Evolutionary conservation across 2,888 invertebrate species (phyloP).

Genomic region (Aspidapion aeneum): DNA sequence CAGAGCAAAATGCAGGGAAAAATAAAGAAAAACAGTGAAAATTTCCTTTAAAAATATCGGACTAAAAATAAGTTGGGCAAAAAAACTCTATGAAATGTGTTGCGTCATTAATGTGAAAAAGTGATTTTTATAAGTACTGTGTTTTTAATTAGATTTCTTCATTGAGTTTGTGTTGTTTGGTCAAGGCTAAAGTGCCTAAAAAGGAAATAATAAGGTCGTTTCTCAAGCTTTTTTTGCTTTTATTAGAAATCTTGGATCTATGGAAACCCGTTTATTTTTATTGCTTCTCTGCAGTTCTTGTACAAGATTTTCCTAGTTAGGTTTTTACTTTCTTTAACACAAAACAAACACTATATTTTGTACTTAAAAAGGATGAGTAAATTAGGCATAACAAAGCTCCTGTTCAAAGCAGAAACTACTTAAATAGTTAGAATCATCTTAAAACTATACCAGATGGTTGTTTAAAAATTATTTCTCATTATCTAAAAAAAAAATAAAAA

Average conservation of each 20-base stretch:
- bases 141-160: background rate
- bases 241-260: background rate
- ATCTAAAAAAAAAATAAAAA: too few relatives aligned
- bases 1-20: background rate
- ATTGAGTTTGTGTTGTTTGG: background rate
- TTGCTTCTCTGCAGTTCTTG: background rate
- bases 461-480: too few relatives aligned
- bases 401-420: too few relatives aligned
- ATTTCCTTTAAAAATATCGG: background rate
- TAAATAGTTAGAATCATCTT: too few relatives aligned
- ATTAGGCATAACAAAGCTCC: too few relatives aligned
- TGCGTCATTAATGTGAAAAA: background rate
- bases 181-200: background rate
- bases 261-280: background rate
- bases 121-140: background rate
- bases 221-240: background rate
- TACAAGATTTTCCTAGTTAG: background rate
- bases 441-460: too few relatives aligned
- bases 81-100: background rate
- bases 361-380: too few relatives aligned
- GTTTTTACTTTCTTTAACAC: too few relatives aligned
- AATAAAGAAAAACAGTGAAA: background rate
- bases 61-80: background rate
- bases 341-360: too few relatives aligned
- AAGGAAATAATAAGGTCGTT: background rate